phyloP scores from a whole-genome alignment of 1,140 invertebrate genomes.

The Coptotermes formosanus region DNA sequence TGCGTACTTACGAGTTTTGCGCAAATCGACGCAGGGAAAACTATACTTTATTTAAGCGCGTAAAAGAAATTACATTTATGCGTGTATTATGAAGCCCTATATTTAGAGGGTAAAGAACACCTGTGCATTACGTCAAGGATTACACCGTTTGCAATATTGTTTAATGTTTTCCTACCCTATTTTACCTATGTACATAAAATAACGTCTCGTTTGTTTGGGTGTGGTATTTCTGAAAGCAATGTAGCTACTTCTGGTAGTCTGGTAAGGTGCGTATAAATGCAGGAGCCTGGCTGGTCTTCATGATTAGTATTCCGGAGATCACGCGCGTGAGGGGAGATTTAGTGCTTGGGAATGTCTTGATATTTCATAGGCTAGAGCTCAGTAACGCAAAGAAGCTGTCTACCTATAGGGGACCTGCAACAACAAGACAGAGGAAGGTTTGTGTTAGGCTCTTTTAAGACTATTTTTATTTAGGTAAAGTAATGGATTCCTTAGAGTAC shows the following conservation, averaged over 20 bases:
- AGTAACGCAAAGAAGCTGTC: not conserved
- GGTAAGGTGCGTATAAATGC: not conserved
- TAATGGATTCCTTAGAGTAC: slow-evolving; percentile 4
- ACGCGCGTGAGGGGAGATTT: slow-evolving; percentile 1
- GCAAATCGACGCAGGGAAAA: no score
- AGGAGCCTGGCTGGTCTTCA: not conserved
- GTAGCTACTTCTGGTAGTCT: not conserved
- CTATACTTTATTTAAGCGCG: no score
- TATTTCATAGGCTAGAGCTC: not conserved
- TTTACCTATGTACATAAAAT: no score
- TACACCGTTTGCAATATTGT: no score
- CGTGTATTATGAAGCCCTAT: no score
- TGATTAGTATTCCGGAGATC: not conserved
- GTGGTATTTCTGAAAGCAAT: not conserved
- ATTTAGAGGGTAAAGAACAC: no score
- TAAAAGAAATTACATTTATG: no score
- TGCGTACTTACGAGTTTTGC: no score
- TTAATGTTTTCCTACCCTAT: no score
- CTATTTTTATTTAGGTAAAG: not conserved
- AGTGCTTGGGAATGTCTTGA: slow-evolving; percentile 15
- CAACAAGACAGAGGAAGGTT: not conserved
- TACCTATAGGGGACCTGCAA: slow-evolving; percentile 1
- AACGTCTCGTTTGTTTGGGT: not conserved
- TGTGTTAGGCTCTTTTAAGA: not conserved
- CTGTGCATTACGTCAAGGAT: no score